Evolutionary conservation across 1,140 invertebrate species (phyloP), one percentile per base, ranked within the genome.

Genomic region (Drosophila sp.): DNA sequence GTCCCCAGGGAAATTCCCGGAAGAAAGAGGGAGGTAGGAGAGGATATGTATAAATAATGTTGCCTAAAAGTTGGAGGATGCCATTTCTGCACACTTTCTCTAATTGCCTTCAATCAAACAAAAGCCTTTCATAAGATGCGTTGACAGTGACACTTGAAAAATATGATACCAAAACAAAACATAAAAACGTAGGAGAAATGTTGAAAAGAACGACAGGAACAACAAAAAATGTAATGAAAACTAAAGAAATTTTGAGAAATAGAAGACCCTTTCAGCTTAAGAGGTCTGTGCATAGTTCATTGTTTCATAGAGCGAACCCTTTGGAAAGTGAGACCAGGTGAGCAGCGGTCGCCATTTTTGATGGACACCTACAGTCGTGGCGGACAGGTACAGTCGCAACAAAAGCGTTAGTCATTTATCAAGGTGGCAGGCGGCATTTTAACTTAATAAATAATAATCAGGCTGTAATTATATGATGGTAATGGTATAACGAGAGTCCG

Each of bases 371-470:
- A n/a, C n/a, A n/a, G 57, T 40, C n/a, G 25, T 7, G 14, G 9
- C 7, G 27, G 25, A 4, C 18, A 13, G 54, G 79, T 76, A 86
- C 73, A 84, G 81, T 71, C 43, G 18, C 16, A 48, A 71, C 75
- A 81, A 87, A 81, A 75, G 32, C 56, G 29, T 25, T 48, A 8
- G 61, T 57, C 77, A 86, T 84, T 84, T 80, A 84, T 84, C 81
- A 84, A 69, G 43, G 41, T 32, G 46, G 56, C 53, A 53, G 59
- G 29, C 74, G 63, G 62, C 70, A 72, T 87, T 81, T 71, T 77
- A 87, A 74, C 78, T 87, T 87, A 82, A 87, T 87, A 87, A 87
- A 82, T 75, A 87, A 87, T 81, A 84, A 87, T 87, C 78, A 78
- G 82, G 59, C 82, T 70, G 82, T 87, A 87, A 87, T 87, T 87